phyloP scores from a whole-genome alignment of 2,113 vertebrate genomes.

The Rhynchomys soricoides region DNA sequence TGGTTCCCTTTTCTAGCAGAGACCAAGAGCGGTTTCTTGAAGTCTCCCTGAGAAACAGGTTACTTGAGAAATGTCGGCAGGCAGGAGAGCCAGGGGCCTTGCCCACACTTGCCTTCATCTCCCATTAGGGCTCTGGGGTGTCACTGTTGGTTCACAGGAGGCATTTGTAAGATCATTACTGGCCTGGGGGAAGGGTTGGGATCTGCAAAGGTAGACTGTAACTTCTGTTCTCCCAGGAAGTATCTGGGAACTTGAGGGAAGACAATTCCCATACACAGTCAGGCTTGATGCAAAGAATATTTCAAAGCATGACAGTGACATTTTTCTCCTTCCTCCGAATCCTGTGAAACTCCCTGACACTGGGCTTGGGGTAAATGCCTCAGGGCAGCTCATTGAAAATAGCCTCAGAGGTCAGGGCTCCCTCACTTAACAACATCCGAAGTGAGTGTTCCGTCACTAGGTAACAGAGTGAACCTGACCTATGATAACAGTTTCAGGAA shows the following conservation, averaged over 20 bases:
- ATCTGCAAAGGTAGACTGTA: neutral
- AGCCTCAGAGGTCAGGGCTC: neutral
- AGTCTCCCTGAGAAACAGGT: neutral
- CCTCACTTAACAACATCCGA: neutral
- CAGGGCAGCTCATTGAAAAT: neutral
- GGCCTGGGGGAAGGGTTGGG: constrained; percentile 1
- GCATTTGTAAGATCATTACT: neutral
- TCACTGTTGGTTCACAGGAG: neutral
- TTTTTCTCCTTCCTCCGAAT: neutral
- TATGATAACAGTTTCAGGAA: neutral
- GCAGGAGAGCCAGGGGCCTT: neutral
- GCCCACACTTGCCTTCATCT: neutral
- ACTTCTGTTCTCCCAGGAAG: neutral
- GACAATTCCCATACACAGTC: neutral
- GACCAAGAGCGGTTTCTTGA: neutral
- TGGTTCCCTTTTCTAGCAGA: constrained; percentile 41
- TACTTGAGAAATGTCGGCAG: neutral
- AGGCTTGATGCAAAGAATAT: neutral
- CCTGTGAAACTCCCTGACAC: too few relatives aligned
- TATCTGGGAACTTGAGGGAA: neutral
- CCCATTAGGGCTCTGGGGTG: neutral
- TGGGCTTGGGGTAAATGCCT: neutral
- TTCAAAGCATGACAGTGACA: neutral
- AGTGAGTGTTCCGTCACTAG: neutral
- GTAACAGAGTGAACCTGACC: neutral